Evolutionary conservation across 2,888 invertebrate species (phyloP), one percentile per base, ranked within the genome.

Genomic region (Tetragonisca angustula): DNA sequence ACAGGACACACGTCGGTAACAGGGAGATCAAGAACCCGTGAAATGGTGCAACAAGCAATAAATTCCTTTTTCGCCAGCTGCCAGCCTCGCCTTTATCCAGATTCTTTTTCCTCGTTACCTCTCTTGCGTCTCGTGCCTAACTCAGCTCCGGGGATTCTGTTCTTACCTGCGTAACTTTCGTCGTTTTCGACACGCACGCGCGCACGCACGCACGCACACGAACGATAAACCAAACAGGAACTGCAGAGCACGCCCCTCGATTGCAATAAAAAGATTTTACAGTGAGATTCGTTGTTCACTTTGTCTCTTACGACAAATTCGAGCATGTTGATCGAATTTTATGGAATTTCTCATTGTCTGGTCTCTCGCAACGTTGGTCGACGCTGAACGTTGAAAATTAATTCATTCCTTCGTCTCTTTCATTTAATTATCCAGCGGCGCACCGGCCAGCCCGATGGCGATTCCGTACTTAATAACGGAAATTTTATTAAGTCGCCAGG

Each of bases 61-160:
- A 93, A 94, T 92, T 90, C 93, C 91, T 91, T 91, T 43, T 92
- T 91, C 91, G 91, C 93, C 93, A 93, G 93, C 91, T 94, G 85
- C 71, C 56, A 59, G 85, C 70, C 65, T 62, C 64, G 70, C 85
- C 69, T 77, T 83, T 84, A 85, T 81, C 76, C 81, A 49, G 43
- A 21, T 49, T 49, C 71, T 75, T 64, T 64, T 71, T 67, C 65
- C 32, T 59, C 59, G 43, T 71, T 15, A 56, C 67, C 54, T 54
- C 2, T 9, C 19, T 21, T 32, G 43, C 54, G 4, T 32, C 43
- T 24, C 36, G 11, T 19, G 24, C 70, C 56, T n/a, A 15, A 2
- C 56, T n/a, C 24, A n/a, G 43, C 43, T 92, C 91, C 88, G 87
- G 88, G 85, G 19, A 86, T 86, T 9, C 81, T n/a, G 86, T 86